Base-by-base conservation (phyloP, 35 echinoderm and acorn worm genomes). In the Heliocidaris tuberculata region DNA sequence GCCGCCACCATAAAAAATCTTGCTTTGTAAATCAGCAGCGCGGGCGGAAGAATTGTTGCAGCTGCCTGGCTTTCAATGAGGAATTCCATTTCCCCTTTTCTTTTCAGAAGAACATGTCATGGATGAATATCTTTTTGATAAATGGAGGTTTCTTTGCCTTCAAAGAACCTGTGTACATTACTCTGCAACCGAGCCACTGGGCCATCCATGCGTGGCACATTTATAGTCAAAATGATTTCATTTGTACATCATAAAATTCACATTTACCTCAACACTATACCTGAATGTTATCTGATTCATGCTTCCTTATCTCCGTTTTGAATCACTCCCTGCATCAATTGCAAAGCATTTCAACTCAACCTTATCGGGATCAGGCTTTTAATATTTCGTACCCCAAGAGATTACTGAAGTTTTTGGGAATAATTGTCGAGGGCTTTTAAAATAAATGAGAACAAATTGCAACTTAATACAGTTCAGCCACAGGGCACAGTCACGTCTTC, bases 61-160 rank as follows among this genome's bases (percentile, higher is more conserved):
- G 87, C 87, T 89, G 87, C 47, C 87, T 89, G 87, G 31, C 47
- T 48, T 48, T 47, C 87, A 89, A 89, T 31, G 87, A 89, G 47
- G 87, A 32, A 89, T 78, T 78, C 27, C 65, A 78, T 78, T 78
- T 78, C 65, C 65, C 65, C 15, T 78, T 78, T 78, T 78, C 65
- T 78, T 78, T 78, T 78, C 65, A 78, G 6, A n/a, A 78, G 65
- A 78, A 78, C 27, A 78, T 78, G 65, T 78, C 65, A 78, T 78
- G 65, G 65, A n/a, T 78, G 65, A 78, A 78, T 78, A 78, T 78
- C 65, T 78, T 78, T 78, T 78, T 78, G 65, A 78, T 78, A 78
- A 78, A 78, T 78, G 17, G 17, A 19, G 65, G 65, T 78, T 78
- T 78, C 65, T 78, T 78, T 78, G 21, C 65, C 2, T n/a, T 78